Percentiles rank a stretch among this genome's conserved stretches.
Evolutionary conservation across 2,888 invertebrate genomes (phyloP).

Genomic region (Epistrophe eligans): DNA sequence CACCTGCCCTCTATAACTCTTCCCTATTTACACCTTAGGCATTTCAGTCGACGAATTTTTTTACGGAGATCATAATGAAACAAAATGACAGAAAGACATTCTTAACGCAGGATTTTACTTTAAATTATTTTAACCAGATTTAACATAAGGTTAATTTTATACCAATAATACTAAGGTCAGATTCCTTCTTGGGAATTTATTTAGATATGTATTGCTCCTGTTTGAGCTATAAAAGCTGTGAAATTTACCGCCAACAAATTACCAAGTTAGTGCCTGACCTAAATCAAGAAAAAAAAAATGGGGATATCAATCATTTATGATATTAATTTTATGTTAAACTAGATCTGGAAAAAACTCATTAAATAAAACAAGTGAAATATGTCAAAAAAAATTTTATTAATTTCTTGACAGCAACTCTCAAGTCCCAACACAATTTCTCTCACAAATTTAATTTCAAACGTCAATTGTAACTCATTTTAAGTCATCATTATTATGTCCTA

Average conservation of each 20-base stretch:
- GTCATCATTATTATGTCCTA: conserved; percentile 44
- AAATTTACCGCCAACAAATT: background rate
- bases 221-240: background rate
- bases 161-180: too few species aligned
- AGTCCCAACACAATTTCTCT: conserved; percentile 17
- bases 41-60: too few species aligned
- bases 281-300: background rate
- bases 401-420: conserved; percentile 21
- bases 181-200: too few species aligned
- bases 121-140: too few species aligned
- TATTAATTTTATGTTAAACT: background rate
- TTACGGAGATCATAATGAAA: too few species aligned
- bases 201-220: background rate
- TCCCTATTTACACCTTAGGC: too few species aligned
- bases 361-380: conserved; percentile 48
- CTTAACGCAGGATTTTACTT: too few species aligned
- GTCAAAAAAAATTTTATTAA: conserved; percentile 28
- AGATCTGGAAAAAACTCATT: conserved; percentile 42
- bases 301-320: background rate
- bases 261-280: background rate
- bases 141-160: too few species aligned
- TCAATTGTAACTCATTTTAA: conserved; percentile 70
- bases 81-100: too few species aligned
- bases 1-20: too few species aligned
- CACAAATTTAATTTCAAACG: conserved; percentile 23